Percentiles rank a stretch among this genome's conserved stretches.
These are phyloP conservation scores for Ancistrus triradiatus DNA, from an alignment of 2,113 vertebrate species.

Conservation along the genomic window DNA sequence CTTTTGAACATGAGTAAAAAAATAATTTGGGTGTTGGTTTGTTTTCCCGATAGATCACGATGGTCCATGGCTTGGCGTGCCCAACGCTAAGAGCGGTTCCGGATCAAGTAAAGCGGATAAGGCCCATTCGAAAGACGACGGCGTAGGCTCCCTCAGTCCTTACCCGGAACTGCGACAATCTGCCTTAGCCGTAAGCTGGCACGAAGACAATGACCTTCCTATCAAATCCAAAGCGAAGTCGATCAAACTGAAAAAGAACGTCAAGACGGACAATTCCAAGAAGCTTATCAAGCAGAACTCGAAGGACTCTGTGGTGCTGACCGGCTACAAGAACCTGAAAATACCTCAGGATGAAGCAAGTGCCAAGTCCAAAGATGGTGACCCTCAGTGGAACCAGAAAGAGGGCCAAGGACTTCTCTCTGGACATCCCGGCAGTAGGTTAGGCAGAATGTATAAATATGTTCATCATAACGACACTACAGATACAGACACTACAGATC, in stretches of 20 bases:
- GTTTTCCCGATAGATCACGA: constrained; percentile 52
- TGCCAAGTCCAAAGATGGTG: constrained; percentile 61
- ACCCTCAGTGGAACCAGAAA: background rate
- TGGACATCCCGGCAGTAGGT: background rate
- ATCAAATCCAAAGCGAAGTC: constrained; percentile 91
- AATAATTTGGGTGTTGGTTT: background rate
- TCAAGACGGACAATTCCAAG: constrained; percentile 88
- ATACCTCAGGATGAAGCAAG: constrained; percentile 68
- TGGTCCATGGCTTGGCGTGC: constrained; percentile 87
- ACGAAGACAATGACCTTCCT: constrained; percentile 77
- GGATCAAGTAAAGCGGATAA: constrained; percentile 80
- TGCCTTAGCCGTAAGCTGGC: constrained; percentile 68
- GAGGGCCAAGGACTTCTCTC: background rate
- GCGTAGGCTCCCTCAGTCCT: constrained; percentile 71
- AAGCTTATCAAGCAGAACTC: constrained; percentile 85
- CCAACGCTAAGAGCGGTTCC: constrained; percentile 72
- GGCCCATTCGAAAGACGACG: constrained; percentile 76
- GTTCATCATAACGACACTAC: background rate
- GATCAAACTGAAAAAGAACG: constrained; percentile 89
- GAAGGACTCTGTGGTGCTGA: constrained; percentile 92
- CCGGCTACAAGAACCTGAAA: constrained; percentile 94
- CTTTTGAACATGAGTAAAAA: too few species aligned
- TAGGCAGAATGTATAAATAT: background rate
- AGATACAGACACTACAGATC: background rate
- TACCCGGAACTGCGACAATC: constrained; percentile 71